Evolutionary conservation across 2,797 vertebrate genomes (phyloP), one percentile per base, ranked within the genome.

Genomic region (Strix occidentalis): DNA sequence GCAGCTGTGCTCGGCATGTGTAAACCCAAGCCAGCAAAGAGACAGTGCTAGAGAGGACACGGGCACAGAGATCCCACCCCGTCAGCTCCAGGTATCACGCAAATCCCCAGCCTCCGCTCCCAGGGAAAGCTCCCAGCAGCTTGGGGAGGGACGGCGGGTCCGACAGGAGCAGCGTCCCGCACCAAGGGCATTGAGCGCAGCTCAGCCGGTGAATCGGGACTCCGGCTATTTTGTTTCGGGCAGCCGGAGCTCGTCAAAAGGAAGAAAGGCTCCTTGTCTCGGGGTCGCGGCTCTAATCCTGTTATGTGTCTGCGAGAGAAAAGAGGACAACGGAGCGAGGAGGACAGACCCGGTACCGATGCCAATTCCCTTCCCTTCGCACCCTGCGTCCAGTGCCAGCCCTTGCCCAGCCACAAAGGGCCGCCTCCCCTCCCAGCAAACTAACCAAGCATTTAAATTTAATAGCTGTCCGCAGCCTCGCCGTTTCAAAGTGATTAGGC

Each of bases 241-340:
- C 91, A 89, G 88, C 78, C 48, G 68, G 85, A 78, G 92, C 93
- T 77, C 45, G 31, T 78, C 92, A 82, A 4, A 28, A 48, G 70
- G 89, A 97, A 97, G 97, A 97, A 98, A 98, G 90, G 97, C 79
- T 89, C 97, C 95, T 97, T 98, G 98, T 97, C 96, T 78, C 2
- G 5, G 78, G 95, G 90, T 86, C 61, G 29, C 5, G 90, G 95
- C 95, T 95, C 93, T 80, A 58, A 88, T 95, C 97, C 97, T 89
- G 96, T 92, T 94, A 6, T 25, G 39, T 83, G 91, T 89, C 96
- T 78, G 65, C 11, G 24, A 68, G 57, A 89, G 97, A 97, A 95
- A 96, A 84, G 94, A 89, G n/a, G 9, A 25, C 16, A 50, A n/a
- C 0, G 0, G 84, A 60, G 88, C 16, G 54, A 65, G 93, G 64